Conservation (phyloP, 2,113 vertebrate genomes). For the Syngnathus floridae region DNA sequence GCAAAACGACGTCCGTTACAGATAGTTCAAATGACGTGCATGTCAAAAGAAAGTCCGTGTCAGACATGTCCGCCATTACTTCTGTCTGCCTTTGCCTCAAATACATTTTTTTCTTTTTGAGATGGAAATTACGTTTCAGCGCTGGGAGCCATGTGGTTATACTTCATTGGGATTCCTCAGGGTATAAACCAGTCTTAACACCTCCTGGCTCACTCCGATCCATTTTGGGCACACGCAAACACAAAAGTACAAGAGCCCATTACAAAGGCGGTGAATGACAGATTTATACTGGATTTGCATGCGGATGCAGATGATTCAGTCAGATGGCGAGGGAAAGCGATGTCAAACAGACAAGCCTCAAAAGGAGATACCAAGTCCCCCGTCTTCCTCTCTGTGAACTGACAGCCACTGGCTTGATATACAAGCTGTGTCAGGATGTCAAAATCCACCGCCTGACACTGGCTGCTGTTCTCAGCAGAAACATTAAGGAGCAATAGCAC, state of each 20-base stretch:
- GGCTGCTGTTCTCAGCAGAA: slow-evolving; percentile 65
- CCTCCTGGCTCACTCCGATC: slow-evolving; percentile 9
- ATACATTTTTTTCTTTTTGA: slow-evolving; percentile 14
- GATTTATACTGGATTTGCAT: slow-evolving; percentile 53
- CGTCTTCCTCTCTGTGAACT: slow-evolving; percentile 36
- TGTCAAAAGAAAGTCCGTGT: slow-evolving; percentile 52
- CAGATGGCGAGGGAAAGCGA: slow-evolving; percentile 43
- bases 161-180: slow-evolving; percentile 37
- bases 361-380: slow-evolving; percentile 51
- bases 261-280: slow-evolving; percentile 40
- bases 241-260: slow-evolving; percentile 11
- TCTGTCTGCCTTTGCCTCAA: slow-evolving; percentile 18
- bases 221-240: slow-evolving; percentile 16
- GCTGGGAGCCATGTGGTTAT: slow-evolving; percentile 10
- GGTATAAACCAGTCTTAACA: slow-evolving; percentile 32
- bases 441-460: slow-evolving; percentile 56
- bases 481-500: slow-evolving; percentile 41
- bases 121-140: slow-evolving; percentile 13
- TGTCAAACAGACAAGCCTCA: slow-evolving; percentile 65
- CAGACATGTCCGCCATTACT: slow-evolving; percentile 39
- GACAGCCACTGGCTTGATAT: slow-evolving; percentile 62
- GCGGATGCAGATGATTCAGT: slow-evolving; percentile 52
- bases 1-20: slow-evolving; percentile 38
- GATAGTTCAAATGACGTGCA: slow-evolving; percentile 45
- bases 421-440: slow-evolving; percentile 60